phyloP scores from a whole-genome alignment of 2,888 invertebrate genomes.

The Podabrus alpinus region DNA sequence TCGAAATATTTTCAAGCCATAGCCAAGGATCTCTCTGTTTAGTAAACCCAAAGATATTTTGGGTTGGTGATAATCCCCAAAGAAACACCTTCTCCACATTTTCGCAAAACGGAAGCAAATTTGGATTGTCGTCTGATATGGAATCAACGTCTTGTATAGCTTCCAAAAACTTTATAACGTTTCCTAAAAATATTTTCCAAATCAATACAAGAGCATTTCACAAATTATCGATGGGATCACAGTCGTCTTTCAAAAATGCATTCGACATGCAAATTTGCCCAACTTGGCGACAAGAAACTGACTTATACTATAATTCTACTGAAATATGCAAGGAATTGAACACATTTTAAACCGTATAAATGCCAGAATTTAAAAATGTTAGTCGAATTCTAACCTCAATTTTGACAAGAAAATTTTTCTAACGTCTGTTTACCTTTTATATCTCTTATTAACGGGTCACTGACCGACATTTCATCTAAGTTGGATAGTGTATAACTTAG shows the following conservation, averaged over 20 bases:
- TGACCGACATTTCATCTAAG: constrained; percentile 59
- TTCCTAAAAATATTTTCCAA: constrained; percentile 43
- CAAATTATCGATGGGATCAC: background rate
- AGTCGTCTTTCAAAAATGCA: background rate
- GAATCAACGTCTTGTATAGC: constrained; percentile 41
- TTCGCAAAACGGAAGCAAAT: constrained; percentile 58
- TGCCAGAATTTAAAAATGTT: background rate
- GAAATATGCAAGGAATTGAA: background rate
- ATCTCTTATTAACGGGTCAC: constrained; percentile 63
- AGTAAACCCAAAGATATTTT: constrained; percentile 53
- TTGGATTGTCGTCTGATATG: constrained; percentile 57
- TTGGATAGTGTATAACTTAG: background rate
- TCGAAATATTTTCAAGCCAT: constrained; percentile 60
- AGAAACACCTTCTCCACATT: constrained; percentile 61
- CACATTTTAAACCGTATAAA: background rate
- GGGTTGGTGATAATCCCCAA: constrained; percentile 57
- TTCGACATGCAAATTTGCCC: background rate
- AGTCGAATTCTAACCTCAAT: constrained; percentile 19
- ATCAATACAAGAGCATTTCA: background rate
- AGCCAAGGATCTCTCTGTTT: constrained; percentile 58
- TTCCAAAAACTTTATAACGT: constrained; percentile 53
- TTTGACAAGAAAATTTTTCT: background rate
- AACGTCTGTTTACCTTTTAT: constrained; percentile 58
- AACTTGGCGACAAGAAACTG: background rate
- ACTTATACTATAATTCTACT: background rate